phyloP scores from a whole-genome alignment of 2,797 vertebrate species.

The Etheostoma perlongum region DNA sequence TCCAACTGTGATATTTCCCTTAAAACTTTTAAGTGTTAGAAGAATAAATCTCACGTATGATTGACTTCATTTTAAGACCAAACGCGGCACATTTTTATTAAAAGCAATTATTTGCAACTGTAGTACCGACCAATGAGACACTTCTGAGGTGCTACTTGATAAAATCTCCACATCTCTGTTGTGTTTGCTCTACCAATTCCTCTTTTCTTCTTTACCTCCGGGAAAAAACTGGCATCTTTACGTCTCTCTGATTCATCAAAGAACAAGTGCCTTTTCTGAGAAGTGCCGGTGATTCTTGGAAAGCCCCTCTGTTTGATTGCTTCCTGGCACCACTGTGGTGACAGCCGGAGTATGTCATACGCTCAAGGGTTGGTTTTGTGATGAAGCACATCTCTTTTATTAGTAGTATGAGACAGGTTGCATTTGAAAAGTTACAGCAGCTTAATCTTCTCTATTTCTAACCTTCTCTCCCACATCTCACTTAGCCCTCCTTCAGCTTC shows the following conservation, averaged over 20 bases:
- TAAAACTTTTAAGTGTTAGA: no score
- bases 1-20: no score
- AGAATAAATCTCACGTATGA: no score
- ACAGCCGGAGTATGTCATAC: constrained; percentile 22
- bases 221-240: constrained; percentile 23
- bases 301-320: constrained; percentile 47
- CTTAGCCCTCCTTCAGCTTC: neutral
- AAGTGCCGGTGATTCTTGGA: constrained; percentile 53
- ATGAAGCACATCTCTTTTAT: constrained; percentile 27
- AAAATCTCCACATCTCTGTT: neutral
- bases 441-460: constrained; percentile 19
- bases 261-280: constrained; percentile 39
- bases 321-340: constrained; percentile 47
- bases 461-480: constrained; percentile 7
- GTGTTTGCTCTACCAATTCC: constrained; percentile 27
- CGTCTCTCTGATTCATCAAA: constrained; percentile 61
- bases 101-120: neutral
- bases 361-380: constrained; percentile 15
- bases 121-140: constrained; percentile 2
- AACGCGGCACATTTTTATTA: neutral
- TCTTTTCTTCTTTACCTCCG: constrained; percentile 26
- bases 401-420: neutral
- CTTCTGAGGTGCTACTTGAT: constrained; percentile 3
- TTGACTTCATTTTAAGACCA: no score
- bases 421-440: constrained; percentile 4